These are phyloP conservation scores for Rhinichthys osculus DNA, from an alignment of 2,797 vertebrate genomes.

Conservation along the genomic window DNA sequence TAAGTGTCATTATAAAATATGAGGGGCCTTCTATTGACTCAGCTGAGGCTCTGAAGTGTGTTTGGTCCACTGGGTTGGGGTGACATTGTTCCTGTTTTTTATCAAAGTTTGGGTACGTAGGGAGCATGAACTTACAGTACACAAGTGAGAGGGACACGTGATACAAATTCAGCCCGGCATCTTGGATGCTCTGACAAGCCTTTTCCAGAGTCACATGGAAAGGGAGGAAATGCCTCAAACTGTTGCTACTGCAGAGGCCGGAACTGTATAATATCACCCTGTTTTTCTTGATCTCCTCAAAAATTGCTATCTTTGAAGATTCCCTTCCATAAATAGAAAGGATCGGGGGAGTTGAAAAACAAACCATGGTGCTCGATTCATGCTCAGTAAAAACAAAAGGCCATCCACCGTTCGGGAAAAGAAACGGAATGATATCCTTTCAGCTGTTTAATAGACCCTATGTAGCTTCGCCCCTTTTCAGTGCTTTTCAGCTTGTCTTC, in stretches of 20 bases:
- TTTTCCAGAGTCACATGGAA: conserved; percentile 24
- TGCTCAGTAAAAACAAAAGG: conserved; percentile 12
- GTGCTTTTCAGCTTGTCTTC: no score
- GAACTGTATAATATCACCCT: conserved; percentile 39
- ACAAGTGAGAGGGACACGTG: background rate
- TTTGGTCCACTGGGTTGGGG: conserved; percentile 27
- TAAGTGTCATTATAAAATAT: conserved; percentile 48
- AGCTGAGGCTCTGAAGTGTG: conserved; percentile 54
- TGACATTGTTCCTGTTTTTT: conserved; percentile 49
- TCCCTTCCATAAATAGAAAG: conserved; percentile 40
- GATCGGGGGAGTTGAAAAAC: conserved; percentile 1
- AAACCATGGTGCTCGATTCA: conserved; percentile 5
- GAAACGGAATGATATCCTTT: background rate
- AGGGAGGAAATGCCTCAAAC: conserved; percentile 24
- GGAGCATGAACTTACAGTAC: background rate
- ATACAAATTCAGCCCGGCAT: conserved; percentile 19
- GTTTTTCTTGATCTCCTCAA: conserved; percentile 32
- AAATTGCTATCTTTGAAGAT: conserved; percentile 30
- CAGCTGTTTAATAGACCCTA: no score
- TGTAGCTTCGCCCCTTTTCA: no score
- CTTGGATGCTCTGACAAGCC: background rate
- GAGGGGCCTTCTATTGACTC: conserved; percentile 56
- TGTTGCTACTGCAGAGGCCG: conserved; percentile 4
- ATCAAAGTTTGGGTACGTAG: conserved; percentile 37
- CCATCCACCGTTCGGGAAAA: background rate